These are phyloP conservation scores for Origma solitaria DNA, from an alignment of 2,113 vertebrate species.

Conservation along the genomic window DNA sequence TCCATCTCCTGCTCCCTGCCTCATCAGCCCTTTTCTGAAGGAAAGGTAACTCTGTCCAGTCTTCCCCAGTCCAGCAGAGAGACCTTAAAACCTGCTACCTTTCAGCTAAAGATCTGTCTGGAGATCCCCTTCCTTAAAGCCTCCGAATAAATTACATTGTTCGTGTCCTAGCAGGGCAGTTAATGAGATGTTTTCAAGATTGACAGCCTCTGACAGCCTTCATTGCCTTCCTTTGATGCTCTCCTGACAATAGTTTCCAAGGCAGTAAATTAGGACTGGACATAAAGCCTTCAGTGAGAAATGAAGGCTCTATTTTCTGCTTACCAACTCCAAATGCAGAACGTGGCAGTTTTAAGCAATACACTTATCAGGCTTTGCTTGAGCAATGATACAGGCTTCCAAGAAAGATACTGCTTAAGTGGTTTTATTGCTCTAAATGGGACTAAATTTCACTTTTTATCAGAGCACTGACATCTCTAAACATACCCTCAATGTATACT, in stretches of 20 bases:
- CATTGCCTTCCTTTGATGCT: neutral
- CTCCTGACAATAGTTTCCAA: neutral
- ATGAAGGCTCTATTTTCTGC: neutral
- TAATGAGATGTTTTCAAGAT: neutral
- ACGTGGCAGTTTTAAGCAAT: neutral
- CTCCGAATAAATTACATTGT: neutral
- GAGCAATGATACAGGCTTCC: constrained; percentile 1
- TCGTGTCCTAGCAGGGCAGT: neutral
- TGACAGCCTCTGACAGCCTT: neutral
- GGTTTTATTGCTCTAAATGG: constrained; percentile 12
- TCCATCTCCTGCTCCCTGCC: constrained; percentile 20
- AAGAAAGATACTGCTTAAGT: neutral
- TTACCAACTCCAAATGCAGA: neutral
- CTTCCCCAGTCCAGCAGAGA: neutral
- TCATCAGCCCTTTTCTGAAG: constrained; percentile 23
- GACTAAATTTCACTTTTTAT: constrained; percentile 28
- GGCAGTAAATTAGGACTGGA: constrained; percentile 7
- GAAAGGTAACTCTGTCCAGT: neutral
- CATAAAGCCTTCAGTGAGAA: constrained; percentile 5
- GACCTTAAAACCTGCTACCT: neutral
- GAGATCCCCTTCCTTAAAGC: neutral
- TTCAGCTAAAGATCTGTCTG: neutral
- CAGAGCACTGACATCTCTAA: neutral
- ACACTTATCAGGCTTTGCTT: neutral
- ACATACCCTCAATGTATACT: neutral